These are phyloP conservation scores for Tetrao urogallus DNA, from an alignment of 2,113 vertebrate species.

Conservation along the genomic window DNA sequence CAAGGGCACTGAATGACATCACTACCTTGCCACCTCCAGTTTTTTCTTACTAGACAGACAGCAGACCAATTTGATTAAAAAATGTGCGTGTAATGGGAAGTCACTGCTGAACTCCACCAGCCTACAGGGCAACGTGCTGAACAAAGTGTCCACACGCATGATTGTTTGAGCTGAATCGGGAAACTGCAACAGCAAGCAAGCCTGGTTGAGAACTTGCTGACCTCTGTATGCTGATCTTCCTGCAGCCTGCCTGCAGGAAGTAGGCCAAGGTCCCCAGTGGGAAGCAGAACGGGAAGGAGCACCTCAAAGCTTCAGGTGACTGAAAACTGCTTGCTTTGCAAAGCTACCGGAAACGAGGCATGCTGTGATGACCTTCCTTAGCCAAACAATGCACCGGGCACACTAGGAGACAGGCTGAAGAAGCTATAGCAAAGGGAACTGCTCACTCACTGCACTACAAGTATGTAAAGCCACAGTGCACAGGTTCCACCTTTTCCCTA, in stretches of 20 bases:
- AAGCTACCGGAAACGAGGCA: background rate
- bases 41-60: background rate
- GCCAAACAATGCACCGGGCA: background rate
- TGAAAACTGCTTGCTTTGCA: conserved; percentile 24
- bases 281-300: background rate
- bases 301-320: conserved; percentile 1
- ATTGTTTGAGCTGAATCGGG: background rate
- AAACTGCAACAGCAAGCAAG: conserved; percentile 8
- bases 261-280: background rate
- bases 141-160: background rate
- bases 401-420: background rate
- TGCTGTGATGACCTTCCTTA: background rate
- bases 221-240: conserved; percentile 37
- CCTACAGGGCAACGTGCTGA: conserved; percentile 3
- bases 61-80: conserved; percentile 48
- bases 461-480: background rate
- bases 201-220: background rate
- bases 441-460: background rate
- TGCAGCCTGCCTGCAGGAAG: background rate
- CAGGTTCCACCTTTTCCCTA: background rate
- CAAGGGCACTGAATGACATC: background rate
- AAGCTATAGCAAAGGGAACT: background rate
- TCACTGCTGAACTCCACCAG: conserved; percentile 27
- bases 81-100: conserved; percentile 16
- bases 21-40: background rate